Percentiles rank a stretch among this genome's conserved stretches.
Conservation (phyloP, 2,113 vertebrate genomes). For the Lasiurus cinereus region DNA sequence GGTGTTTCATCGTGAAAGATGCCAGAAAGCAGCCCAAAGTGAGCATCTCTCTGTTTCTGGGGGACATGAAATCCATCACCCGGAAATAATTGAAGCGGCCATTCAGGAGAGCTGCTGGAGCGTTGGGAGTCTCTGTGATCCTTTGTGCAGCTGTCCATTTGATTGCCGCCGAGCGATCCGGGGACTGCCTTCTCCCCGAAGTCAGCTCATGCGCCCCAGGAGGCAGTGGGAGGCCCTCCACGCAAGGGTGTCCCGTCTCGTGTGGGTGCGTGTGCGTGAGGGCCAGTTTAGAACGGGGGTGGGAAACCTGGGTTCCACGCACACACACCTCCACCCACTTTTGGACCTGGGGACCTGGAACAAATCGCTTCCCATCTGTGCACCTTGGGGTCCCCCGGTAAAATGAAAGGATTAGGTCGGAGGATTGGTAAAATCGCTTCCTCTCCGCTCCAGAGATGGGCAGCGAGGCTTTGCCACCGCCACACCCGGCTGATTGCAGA, state of each 20-base stretch:
- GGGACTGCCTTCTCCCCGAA: conserved; percentile 89
- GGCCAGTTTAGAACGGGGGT: background rate
- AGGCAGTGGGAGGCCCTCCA: background rate
- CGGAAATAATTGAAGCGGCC: conserved; percentile 88
- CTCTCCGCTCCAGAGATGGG: background rate
- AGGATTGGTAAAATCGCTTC: background rate
- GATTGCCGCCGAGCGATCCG: conserved; percentile 88
- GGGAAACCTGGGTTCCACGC: background rate
- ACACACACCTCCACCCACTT: background rate
- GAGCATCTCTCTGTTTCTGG: conserved; percentile 82
- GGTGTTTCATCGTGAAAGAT: conserved; percentile 75
- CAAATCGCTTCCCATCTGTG: background rate
- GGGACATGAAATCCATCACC: conserved; percentile 86
- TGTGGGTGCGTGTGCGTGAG: background rate
- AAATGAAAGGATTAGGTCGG: background rate
- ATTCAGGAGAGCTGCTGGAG: conserved; percentile 90
- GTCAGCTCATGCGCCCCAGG: conserved; percentile 50
- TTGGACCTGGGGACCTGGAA: background rate
- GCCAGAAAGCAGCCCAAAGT: conserved; percentile 71
- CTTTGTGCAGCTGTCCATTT: conserved; percentile 88
- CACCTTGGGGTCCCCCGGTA: background rate
- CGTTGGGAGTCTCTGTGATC: conserved; percentile 89
- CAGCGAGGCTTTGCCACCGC: background rate
- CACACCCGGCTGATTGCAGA: background rate
- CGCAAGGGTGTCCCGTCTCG: background rate